Conservation (phyloP, 2,797 vertebrate species). For the Crossoptilon crossoptilon region DNA sequence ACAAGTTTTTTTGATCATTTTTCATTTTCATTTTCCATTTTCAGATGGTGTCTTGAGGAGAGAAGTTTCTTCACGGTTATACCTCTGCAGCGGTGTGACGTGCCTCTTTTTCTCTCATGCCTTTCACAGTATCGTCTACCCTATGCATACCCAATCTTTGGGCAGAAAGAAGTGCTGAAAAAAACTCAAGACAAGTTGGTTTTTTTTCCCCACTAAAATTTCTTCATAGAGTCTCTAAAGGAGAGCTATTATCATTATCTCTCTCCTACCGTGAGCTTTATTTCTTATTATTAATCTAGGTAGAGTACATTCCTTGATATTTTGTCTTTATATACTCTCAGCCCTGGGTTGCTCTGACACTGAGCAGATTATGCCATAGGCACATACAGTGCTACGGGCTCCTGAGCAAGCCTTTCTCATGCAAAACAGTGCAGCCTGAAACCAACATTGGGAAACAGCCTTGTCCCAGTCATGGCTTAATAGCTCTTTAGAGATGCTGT, state of each 20-base stretch:
- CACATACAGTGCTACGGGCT: not conserved
- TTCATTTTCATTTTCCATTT: not conserved
- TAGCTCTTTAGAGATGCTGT: not conserved
- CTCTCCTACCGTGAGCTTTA: not conserved
- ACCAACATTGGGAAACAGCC: not conserved
- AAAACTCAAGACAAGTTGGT: not conserved
- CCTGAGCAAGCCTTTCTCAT: not conserved
- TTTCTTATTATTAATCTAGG: not conserved
- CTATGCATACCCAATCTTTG: too few species aligned
- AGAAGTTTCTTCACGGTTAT: not conserved
- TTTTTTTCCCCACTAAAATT: not conserved
- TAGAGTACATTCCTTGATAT: not conserved
- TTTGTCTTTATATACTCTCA: not conserved
- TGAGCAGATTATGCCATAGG: not conserved
- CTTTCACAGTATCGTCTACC: fast-evolving
- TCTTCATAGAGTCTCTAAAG: not conserved
- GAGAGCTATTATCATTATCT: not conserved
- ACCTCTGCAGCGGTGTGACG: not conserved
- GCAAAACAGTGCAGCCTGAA: not conserved
- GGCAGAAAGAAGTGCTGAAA: not conserved
- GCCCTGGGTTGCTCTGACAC: not conserved
- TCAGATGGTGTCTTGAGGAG: not conserved
- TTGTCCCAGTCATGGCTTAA: not conserved
- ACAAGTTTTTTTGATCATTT: not conserved
- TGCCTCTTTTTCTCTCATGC: not conserved